Evolutionary conservation across 1,140 invertebrate genomes (phyloP), one percentile per base, ranked within the genome.

Genomic region (Thaumatotibia leucotreta): DNA sequence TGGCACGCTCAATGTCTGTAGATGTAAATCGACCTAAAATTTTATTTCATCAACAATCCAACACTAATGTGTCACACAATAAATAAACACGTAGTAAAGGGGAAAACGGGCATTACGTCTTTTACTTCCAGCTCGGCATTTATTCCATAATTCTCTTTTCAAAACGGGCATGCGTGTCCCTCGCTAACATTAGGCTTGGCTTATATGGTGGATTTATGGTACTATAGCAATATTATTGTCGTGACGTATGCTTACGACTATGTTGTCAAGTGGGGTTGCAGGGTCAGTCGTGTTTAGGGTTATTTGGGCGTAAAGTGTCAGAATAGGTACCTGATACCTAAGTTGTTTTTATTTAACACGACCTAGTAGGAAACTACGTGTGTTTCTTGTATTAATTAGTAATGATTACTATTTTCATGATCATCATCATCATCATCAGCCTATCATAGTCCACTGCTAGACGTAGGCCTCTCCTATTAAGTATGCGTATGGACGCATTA

Each of bases 141-240:
- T 75, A 74, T 76, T 71, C 67, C 73, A 74, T 78, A 73, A 76
- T 78, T 75, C 73, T 70, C 68, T 70, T 74, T 68, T 67, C 61
- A 70, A 74, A 71, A 66, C 61, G 50, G 65, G 64, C 58, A 58
- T 65, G 68, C 66, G 70, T 70, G 74, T 72, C 67, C 23, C 70
- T 64, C 45, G 66, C 65, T 69, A 70, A 69, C 70, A 76, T 82
- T 79, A 79, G 73, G 52, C 52, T 58, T n/a, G 52, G 52, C 27
- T 58, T 58, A 58, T 58, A 58, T 58, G 52, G 52, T 4, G 11
- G 17, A 29, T 58, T 58, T 29, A 29, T 58, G n/a, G n/a, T 29
- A 11, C 27, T 14, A 17, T 29, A 58, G 24, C 24, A 58, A 17
- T 31, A 5, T 58, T 49, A 49, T 49, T 29, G 27, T 6, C 9